A percentile compares a stretch with the other conserved stretches of the same genome.
phyloP scores from a whole-genome alignment of 2,797 vertebrate genomes.

The Alosa sapidissima region DNA sequence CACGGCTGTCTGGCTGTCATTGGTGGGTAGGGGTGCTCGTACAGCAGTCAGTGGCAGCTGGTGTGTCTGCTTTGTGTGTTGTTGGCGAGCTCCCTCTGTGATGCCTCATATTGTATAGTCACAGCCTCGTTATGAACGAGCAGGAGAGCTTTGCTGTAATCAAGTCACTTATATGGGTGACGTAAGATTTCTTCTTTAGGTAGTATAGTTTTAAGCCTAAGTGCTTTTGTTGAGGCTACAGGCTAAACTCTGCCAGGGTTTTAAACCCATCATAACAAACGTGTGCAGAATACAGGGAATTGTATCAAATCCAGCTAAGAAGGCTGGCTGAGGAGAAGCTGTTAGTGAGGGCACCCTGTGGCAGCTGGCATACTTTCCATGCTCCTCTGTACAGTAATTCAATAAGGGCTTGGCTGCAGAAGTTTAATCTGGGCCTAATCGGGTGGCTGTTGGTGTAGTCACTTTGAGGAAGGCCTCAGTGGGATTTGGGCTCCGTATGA shows the following conservation, averaged over 20 bases:
- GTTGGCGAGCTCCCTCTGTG: background rate
- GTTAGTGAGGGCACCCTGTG: background rate
- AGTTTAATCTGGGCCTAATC: slow-evolving; percentile 18
- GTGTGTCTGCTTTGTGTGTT: background rate
- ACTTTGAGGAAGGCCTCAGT: background rate
- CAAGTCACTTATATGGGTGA: background rate
- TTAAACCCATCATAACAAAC: background rate
- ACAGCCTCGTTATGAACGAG: background rate
- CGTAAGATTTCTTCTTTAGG: background rate
- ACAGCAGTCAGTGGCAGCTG: background rate
- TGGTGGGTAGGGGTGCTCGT: background rate
- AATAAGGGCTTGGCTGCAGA: background rate
- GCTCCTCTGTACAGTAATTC: slow-evolving; percentile 9
- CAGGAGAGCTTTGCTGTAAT: background rate
- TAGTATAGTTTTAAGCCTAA: background rate
- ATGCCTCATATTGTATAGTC: background rate
- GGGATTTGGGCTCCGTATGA: slow-evolving; percentile 3
- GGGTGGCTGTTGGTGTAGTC: slow-evolving; percentile 15
- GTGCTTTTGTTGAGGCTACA: background rate
- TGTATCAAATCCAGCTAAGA: background rate
- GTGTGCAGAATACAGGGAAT: background rate
- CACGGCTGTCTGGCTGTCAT: background rate
- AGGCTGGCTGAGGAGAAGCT: background rate
- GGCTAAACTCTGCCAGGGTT: background rate
- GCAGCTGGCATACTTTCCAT: background rate